phyloP scores from a whole-genome alignment of 2,113 vertebrate genomes.

The Craseonycteris thonglongyai region DNA sequence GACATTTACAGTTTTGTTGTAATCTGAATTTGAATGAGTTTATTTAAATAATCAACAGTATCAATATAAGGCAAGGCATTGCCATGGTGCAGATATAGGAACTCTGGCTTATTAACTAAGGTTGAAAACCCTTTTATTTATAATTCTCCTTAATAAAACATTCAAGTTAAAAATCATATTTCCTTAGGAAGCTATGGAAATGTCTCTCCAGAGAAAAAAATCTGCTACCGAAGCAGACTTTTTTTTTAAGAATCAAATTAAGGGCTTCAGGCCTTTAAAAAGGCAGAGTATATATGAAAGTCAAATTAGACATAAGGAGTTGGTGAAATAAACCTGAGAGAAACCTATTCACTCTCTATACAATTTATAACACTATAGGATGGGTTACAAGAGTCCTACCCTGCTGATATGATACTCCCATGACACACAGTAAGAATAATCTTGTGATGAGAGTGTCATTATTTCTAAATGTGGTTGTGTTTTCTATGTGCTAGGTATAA shows the following conservation, averaged over 20 bases:
- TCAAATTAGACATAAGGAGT: background rate
- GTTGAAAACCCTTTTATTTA: background rate
- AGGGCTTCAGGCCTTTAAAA: constrained; percentile 3
- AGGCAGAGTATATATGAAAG: background rate
- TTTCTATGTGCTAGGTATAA: background rate
- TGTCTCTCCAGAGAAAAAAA: background rate
- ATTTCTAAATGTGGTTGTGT: background rate
- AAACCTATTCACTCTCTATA: background rate
- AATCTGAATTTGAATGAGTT: background rate
- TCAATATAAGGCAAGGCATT: background rate
- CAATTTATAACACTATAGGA: background rate
- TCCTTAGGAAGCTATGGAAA: background rate
- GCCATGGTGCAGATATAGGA: background rate
- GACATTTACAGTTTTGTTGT: background rate
- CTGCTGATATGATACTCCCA: background rate
- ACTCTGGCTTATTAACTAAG: background rate
- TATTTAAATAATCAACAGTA: background rate
- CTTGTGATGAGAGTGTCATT: background rate
- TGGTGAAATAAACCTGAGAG: background rate
- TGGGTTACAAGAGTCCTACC: background rate
- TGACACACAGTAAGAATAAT: background rate
- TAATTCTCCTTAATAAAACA: background rate
- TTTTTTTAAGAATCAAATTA: background rate
- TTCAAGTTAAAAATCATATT: background rate
- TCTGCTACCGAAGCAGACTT: background rate